Conservation (phyloP, 2,797 vertebrate genomes). For the Anableps anableps region DNA sequence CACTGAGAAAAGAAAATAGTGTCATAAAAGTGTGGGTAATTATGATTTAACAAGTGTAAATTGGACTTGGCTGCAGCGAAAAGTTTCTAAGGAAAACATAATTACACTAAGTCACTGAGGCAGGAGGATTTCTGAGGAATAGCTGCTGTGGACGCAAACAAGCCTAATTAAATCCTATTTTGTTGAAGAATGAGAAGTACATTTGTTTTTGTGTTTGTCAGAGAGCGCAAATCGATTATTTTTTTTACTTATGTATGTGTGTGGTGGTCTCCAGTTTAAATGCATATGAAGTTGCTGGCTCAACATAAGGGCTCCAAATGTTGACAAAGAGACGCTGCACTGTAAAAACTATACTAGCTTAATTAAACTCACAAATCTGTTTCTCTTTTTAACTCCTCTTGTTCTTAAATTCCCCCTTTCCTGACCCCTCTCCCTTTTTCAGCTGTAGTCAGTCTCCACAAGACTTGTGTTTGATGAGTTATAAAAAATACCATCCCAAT, state of each 20-base stretch:
- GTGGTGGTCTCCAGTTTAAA: slow-evolving; percentile 48
- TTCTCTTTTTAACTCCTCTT: slow-evolving; percentile 43
- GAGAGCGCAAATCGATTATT: slow-evolving; percentile 25
- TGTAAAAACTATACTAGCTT: slow-evolving; percentile 73
- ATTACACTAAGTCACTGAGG: slow-evolving; percentile 44
- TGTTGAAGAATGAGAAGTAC: slow-evolving; percentile 53
- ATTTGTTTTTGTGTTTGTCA: slow-evolving; percentile 53
- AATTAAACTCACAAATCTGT: slow-evolving; percentile 80
- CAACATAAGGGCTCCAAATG: slow-evolving; percentile 58
- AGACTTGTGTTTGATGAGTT: slow-evolving; percentile 77
- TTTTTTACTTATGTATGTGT: slow-evolving; percentile 20
- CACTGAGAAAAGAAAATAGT: slow-evolving; percentile 26
- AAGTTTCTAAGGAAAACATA: slow-evolving; percentile 50
- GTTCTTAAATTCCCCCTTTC: slow-evolving; percentile 43
- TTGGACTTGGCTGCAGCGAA: slow-evolving; percentile 36
- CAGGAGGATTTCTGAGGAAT: slow-evolving; percentile 29
- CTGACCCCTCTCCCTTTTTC: slow-evolving; percentile 28
- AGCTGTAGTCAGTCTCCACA: slow-evolving; percentile 56
- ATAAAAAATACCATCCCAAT: slow-evolving; percentile 82
- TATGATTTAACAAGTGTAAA: slow-evolving; percentile 64
- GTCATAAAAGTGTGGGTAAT: slow-evolving; percentile 56
- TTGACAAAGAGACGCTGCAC: slow-evolving; percentile 59
- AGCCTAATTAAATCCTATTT: slow-evolving; percentile 58
- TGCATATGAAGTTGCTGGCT: slow-evolving; percentile 55
- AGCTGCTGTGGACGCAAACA: slow-evolving; percentile 48